These are phyloP conservation scores for Erpetoichthys calabaricus DNA, from an alignment of 2,797 vertebrate species.

Conservation along the genomic window DNA sequence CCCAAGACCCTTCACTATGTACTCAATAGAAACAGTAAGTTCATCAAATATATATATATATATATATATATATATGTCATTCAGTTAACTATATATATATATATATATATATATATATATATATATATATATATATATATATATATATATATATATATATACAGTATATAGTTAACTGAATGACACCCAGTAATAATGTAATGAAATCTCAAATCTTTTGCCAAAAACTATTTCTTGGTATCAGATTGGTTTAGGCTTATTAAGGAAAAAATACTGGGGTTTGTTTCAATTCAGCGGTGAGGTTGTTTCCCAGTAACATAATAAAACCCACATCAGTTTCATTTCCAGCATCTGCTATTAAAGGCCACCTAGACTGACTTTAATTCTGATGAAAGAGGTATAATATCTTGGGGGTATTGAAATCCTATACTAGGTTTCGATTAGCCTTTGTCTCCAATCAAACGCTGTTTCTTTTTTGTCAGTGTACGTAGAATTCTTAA, in stretches of 20 bases:
- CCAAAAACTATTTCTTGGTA: conserved; percentile 3
- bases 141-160: neutral
- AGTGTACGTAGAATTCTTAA: neutral
- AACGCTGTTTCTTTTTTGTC: neutral
- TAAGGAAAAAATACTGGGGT: neutral
- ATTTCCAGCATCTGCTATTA: conserved; percentile 5
- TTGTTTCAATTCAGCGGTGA: neutral
- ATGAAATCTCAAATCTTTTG: neutral
- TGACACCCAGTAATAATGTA: neutral
- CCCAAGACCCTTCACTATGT: no score
- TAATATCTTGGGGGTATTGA: conserved; percentile 8
- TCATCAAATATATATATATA: no score
- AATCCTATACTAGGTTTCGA: conserved; percentile 2
- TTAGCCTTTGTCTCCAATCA: conserved; percentile 3
- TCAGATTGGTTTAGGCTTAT: conserved; percentile 3
- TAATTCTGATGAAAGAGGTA: neutral
- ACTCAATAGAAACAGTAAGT: no score
- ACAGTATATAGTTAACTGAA: neutral
- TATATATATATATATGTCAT: neutral
- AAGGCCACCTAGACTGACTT: neutral
- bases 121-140: neutral
- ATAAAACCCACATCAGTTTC: conserved; percentile 2
- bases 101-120: neutral
- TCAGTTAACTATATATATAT: no score
- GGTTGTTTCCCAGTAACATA: conserved; percentile 3